These are phyloP conservation scores for Anisognathus igniventris DNA, from an alignment of 2,797 vertebrate species.

Conservation along the genomic window DNA sequence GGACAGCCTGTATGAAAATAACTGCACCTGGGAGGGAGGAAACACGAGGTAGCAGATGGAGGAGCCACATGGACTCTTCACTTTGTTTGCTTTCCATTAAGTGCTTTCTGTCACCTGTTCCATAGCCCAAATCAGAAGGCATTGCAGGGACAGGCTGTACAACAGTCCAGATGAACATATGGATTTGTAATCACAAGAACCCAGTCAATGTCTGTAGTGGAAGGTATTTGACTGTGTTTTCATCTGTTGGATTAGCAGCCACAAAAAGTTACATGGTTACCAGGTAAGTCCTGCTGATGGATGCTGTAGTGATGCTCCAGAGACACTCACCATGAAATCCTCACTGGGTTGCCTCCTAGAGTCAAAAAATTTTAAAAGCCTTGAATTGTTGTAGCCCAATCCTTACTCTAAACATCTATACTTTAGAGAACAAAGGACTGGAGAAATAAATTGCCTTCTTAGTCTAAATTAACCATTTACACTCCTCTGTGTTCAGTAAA, in stretches of 20 bases:
- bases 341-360: neutral
- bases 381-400: neutral
- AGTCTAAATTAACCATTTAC: neutral
- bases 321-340: neutral
- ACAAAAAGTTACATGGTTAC: neutral
- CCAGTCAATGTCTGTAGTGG: neutral
- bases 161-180: neutral
- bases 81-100: neutral
- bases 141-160: neutral
- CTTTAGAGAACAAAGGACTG: neutral
- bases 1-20: neutral
- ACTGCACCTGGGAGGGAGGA: neutral
- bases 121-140: neutral
- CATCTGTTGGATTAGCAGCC: neutral
- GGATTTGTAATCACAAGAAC: neutral
- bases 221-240: neutral
- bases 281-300: neutral
- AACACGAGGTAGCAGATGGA: neutral
- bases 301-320: accelerated
- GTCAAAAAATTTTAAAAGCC: neutral
- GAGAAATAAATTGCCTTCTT: neutral
- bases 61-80: neutral
- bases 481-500: neutral
- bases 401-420: neutral
- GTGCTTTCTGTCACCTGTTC: neutral